Percentiles rank a stretch among this genome's conserved stretches.
These are phyloP conservation scores for Drosophila pruinosa DNA, from an alignment of 1,140 invertebrate species.

Conservation along the genomic window DNA sequence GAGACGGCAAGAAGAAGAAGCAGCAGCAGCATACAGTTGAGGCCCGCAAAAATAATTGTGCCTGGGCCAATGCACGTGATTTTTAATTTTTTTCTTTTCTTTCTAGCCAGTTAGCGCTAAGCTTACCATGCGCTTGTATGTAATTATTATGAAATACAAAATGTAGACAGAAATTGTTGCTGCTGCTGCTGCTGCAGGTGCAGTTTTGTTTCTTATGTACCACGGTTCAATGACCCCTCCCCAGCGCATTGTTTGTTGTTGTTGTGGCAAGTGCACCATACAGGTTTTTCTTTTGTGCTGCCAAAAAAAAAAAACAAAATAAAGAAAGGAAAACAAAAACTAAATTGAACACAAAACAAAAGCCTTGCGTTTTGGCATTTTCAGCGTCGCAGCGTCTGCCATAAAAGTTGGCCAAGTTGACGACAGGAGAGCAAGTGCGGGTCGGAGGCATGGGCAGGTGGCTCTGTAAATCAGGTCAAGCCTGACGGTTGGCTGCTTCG, in stretches of 20 bases:
- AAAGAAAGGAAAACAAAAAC: constrained; percentile 12
- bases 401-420: constrained; percentile 50
- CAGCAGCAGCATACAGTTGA: too few relatives aligned
- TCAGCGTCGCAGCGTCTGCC: constrained; percentile 73
- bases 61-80: constrained; percentile 67
- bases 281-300: constrained; percentile 74
- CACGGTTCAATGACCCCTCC: constrained; percentile 61
- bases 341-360: constrained; percentile 27
- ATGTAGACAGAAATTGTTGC: constrained; percentile 22
- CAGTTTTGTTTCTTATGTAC: constrained; percentile 52
- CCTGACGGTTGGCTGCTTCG: constrained; percentile 22
- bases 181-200: constrained; percentile 56
- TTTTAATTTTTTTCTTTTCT: constrained; percentile 20
- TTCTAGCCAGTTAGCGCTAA: constrained; percentile 37
- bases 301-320: constrained; percentile 57
- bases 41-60: constrained; percentile 52
- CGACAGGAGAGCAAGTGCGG: constrained; percentile 1
- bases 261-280: constrained; percentile 75
- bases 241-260: constrained; percentile 33
- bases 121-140: constrained; percentile 47
- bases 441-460: background rate
- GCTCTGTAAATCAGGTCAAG: constrained; percentile 48
- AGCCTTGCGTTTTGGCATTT: constrained; percentile 72
- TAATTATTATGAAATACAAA: constrained; percentile 73
- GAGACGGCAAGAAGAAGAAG: constrained; percentile 5